These are phyloP conservation scores for Poeciliopsis turneri DNA, from an alignment of 2,797 vertebrate species.

Conservation along the genomic window DNA sequence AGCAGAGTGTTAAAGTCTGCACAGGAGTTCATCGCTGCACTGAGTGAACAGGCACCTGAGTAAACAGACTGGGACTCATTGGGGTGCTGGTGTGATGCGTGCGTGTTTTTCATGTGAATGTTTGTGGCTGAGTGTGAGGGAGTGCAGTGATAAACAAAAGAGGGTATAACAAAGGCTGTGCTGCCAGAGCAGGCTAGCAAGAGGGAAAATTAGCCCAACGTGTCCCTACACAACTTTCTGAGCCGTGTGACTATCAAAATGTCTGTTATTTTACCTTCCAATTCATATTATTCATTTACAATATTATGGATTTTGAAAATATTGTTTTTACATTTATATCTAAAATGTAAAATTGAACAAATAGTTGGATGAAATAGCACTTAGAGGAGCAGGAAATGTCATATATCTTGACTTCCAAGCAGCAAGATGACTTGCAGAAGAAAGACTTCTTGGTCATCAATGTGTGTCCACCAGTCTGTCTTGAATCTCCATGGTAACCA, in stretches of 20 bases:
- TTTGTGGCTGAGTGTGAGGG: conserved; percentile 1
- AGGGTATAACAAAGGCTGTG: conserved; percentile 44
- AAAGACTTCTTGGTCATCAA: neutral
- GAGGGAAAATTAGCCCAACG: conserved; percentile 43
- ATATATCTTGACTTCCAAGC: neutral
- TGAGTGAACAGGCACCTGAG: conserved; percentile 84
- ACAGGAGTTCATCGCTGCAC: conserved; percentile 89
- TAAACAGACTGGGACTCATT: conserved; percentile 75
- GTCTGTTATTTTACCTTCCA: neutral
- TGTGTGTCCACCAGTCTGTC: neutral
- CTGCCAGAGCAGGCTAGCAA: conserved; percentile 38
- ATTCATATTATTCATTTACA: neutral
- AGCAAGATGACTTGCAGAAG: neutral
- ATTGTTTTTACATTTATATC: neutral
- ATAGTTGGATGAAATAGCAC: neutral
- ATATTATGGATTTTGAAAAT: neutral
- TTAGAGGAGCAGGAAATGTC: neutral
- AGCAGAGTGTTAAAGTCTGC: conserved; percentile 92
- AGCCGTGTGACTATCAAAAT: neutral
- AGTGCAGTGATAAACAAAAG: conserved; percentile 33
- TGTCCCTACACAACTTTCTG: neutral
- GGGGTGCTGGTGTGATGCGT: conserved; percentile 48
- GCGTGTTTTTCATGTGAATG: conserved; percentile 29
- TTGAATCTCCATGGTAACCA: neutral
- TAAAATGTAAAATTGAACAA: neutral